These are phyloP conservation scores for Glaucopsyche alexis DNA, from an alignment of 2,888 invertebrate genomes.

Conservation along the genomic window DNA sequence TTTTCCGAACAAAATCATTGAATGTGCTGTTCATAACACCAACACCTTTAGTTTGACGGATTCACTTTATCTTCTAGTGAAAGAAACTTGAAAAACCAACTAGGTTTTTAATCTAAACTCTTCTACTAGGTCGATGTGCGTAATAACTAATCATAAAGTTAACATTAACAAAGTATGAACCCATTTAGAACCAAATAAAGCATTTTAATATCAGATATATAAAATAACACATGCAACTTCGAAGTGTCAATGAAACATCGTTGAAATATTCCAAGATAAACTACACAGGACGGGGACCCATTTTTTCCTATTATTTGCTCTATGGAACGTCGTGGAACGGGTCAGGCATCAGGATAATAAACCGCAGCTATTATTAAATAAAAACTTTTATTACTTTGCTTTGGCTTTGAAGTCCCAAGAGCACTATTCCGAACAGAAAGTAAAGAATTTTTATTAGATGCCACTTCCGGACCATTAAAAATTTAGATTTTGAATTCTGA, in stretches of 20 bases:
- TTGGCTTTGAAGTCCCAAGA: background rate
- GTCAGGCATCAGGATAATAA: background rate
- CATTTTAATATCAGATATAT: no score
- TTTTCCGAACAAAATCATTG: no score
- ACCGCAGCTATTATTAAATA: slow-evolving; percentile 3
- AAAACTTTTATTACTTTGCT: slow-evolving; percentile 8
- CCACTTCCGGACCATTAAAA: background rate
- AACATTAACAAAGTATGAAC: no score
- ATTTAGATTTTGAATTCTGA: background rate
- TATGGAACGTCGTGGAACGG: background rate
- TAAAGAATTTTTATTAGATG: slow-evolving; percentile 5
- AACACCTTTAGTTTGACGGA: no score
- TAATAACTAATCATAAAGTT: no score
- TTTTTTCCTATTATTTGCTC: background rate
- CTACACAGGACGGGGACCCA: background rate
- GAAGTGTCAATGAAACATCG: background rate
- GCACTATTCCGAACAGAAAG: background rate
- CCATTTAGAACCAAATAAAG: no score
- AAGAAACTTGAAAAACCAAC: no score
- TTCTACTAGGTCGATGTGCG: no score
- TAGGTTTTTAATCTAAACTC: no score
- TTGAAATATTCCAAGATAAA: background rate
- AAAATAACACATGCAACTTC: no score
- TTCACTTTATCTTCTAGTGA: no score
- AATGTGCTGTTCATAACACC: no score